A percentile compares a stretch with the other conserved stretches of the same genome.
These are phyloP conservation scores for Tolypeutes matacus DNA, from an alignment of 2,797 vertebrate genomes.

Conservation along the genomic window DNA sequence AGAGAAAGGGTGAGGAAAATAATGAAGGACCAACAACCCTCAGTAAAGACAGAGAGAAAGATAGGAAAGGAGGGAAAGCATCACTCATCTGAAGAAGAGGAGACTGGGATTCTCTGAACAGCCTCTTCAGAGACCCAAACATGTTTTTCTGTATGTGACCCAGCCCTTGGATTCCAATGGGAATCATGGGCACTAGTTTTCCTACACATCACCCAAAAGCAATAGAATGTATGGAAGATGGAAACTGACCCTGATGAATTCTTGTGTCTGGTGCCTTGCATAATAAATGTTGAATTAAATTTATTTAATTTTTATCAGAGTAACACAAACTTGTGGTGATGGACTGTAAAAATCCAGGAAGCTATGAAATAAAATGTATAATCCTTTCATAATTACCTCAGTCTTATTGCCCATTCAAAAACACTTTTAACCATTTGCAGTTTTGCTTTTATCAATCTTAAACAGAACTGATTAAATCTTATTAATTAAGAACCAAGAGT, in stretches of 20 bases:
- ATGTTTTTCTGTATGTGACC: neutral
- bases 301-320: neutral
- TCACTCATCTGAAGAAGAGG: neutral
- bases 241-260: neutral
- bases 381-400: neutral
- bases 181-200: neutral
- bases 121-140: neutral
- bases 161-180: neutral
- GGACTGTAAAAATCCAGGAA: neutral
- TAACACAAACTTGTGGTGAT: neutral
- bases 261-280: neutral
- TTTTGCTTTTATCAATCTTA: neutral
- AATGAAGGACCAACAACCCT: too few species aligned
- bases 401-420: neutral
- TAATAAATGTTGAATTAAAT: neutral
- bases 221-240: neutral
- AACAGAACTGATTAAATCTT: neutral
- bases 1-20: too few species aligned
- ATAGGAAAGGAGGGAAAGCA: too few species aligned
- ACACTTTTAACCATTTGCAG: neutral
- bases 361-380: neutral
- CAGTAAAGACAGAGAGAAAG: too few species aligned
- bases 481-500: neutral
- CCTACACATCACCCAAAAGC: neutral
- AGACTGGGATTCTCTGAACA: neutral